Evolutionary conservation across 2,888 invertebrate species (phyloP).

Genomic region (Gasteruption jaculator): DNA sequence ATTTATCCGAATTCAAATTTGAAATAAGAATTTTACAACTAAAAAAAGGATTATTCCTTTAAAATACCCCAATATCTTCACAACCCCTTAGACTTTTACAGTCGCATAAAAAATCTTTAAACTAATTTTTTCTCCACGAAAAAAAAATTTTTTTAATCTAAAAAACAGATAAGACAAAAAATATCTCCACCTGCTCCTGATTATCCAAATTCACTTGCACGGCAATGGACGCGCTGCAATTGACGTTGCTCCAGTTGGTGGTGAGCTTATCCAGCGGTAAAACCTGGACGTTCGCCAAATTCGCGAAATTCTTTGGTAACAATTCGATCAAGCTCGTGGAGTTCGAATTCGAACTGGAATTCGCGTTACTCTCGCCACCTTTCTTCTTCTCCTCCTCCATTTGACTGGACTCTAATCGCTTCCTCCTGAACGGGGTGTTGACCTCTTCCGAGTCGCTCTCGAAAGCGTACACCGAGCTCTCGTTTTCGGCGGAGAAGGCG

Average conservation of each 20-base stretch:
- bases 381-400: slow-evolving; percentile 16
- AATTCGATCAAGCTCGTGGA: slow-evolving; percentile 6
- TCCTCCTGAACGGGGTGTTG: slow-evolving; percentile 57
- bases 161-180: not conserved
- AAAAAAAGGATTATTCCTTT: no score
- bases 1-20: no score
- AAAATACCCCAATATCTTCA: no score
- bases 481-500: slow-evolving; percentile 66
- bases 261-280: slow-evolving; percentile 44
- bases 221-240: slow-evolving; percentile 54
- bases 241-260: slow-evolving; percentile 47
- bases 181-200: slow-evolving; percentile 29
- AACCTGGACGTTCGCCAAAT: slow-evolving; percentile 41
- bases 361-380: slow-evolving; percentile 6
- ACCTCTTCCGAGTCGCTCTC: slow-evolving; percentile 63
- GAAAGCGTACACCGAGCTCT: slow-evolving; percentile 69
- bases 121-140: no score
- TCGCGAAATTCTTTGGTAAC: slow-evolving; percentile 41
- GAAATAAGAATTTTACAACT: no score
- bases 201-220: slow-evolving; percentile 57
- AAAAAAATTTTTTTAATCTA: no score
- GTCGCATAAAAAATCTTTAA: no score
- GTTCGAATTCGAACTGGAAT: slow-evolving; percentile 3
- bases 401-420: slow-evolving; percentile 23
- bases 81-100: no score